Evolutionary conservation across 2,113 vertebrate genomes (phyloP), one percentile per base, ranked within the genome.

Genomic region (Cacatua alba): DNA sequence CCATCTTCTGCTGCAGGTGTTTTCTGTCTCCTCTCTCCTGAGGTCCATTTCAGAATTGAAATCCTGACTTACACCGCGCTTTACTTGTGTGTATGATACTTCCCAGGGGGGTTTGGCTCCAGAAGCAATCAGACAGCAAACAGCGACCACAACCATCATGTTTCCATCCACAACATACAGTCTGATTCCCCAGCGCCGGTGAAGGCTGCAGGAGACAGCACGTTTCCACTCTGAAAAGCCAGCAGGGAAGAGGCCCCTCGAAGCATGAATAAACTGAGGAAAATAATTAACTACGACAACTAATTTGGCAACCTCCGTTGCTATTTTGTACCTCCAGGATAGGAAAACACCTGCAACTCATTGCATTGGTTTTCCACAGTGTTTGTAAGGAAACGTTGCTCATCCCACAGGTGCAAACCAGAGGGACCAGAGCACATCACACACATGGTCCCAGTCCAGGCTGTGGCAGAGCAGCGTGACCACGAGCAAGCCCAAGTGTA

Each of bases 391-490:
- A 86, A 78, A 48, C 8, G 2, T 10, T 0, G 3, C 41, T 60
- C 0, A 0, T 67, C 53, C 37, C 71, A 78, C 63, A 49, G 37
- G 9, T 25, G n/a, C 41, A 39, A 51, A 63, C 24, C 44, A 29
- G 64, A n/a, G 76, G 51, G 39, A 67, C 46, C 25, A 70, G 51
- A 29, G 20, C 11, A 18, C 0, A 0, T 63, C 68, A 48, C 48
- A 68, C 41, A 16, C 8, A 0, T 8, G 24, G 19, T 88, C 28
- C 69, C 69, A n/a, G 60, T 17, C n/a, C 0, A 0, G 43, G 55
- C 51, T 75, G 48, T 2, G 15, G 25, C 51, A 51, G 6, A 53
- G 53, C 39, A 51, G 67, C 6, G 1, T 9, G 46, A 51, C 51
- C 87, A 33, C 3, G 1, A 74, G 63, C 11, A 74, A 65, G 21